These are phyloP conservation scores for Dicrurus megarhynchus DNA, from an alignment of 2,113 vertebrate genomes.

Conservation along the genomic window DNA sequence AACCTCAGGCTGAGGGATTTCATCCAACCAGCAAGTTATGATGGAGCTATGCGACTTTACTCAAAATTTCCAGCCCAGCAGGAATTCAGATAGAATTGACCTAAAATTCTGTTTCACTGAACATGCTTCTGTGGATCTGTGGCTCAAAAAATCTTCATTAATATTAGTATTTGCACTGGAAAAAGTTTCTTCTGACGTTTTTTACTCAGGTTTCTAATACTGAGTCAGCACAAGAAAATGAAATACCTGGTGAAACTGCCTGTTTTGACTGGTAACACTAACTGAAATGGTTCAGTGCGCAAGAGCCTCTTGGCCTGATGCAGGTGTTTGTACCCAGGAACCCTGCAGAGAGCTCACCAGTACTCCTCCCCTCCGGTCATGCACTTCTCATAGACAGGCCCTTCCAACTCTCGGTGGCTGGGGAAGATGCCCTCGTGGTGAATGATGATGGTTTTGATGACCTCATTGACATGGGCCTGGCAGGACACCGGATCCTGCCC, in stretches of 20 bases:
- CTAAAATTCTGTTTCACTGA: background rate
- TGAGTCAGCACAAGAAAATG: background rate
- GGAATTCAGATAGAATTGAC: background rate
- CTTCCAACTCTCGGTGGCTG: slow-evolving; percentile 87
- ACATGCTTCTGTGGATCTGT: background rate
- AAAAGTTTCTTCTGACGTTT: background rate
- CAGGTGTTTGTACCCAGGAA: background rate
- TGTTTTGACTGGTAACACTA: background rate
- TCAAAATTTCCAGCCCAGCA: background rate
- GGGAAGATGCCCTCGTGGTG: slow-evolving; percentile 96
- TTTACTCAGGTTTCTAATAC: background rate
- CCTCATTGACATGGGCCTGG: slow-evolving; percentile 97
- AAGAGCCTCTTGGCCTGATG: background rate
- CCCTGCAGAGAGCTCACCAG: slow-evolving; percentile 81
- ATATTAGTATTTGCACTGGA: background rate
- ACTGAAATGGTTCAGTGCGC: background rate
- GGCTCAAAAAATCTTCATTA: background rate
- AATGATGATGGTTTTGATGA: slow-evolving; percentile 97
- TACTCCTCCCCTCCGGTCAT: slow-evolving; percentile 98
- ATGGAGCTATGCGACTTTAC: background rate
- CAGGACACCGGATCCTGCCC: slow-evolving; percentile 96
- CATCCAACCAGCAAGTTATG: background rate
- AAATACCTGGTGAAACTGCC: background rate
- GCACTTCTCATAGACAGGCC: slow-evolving; percentile 97
- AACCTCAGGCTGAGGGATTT: accelerated